A percentile compares a stretch with the other conserved stretches of the same genome.
These are phyloP conservation scores for Ciconia boyciana DNA, from an alignment of 2,113 vertebrate species.

Conservation along the genomic window DNA sequence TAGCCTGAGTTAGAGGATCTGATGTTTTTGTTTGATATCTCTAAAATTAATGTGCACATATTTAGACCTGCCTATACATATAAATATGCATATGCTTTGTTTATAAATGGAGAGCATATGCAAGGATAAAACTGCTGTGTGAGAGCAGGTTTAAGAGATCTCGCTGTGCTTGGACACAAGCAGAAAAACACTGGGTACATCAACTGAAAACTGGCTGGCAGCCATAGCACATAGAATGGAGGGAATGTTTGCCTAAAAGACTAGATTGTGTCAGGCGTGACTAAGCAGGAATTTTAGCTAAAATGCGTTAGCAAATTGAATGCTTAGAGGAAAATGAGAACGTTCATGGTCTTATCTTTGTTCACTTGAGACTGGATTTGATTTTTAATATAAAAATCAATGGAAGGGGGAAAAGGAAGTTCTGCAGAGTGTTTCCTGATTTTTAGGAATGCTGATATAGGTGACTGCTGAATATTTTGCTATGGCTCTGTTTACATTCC, in stretches of 20 bases:
- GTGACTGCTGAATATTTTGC: not conserved
- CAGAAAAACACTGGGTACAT: not conserved
- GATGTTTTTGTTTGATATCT: not conserved
- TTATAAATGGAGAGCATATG: not conserved
- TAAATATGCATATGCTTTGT: not conserved
- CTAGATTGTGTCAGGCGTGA: constrained; percentile 49
- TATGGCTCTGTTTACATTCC: not conserved
- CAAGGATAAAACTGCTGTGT: not conserved
- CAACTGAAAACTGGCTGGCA: constrained; percentile 7
- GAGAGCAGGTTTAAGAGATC: not conserved
- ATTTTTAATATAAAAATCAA: not conserved
- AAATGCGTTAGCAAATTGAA: constrained; percentile 12
- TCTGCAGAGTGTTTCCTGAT: not conserved
- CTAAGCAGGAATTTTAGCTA: constrained; percentile 48
- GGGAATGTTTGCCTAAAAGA: constrained; percentile 14
- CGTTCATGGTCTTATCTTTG: not conserved
- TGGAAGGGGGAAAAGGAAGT: not conserved
- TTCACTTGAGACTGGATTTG: not conserved
- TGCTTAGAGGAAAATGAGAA: constrained; percentile 5
- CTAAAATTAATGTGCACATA: not conserved
- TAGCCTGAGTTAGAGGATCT: not conserved
- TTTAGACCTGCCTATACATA: not conserved
- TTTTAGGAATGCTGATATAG: constrained; percentile 10
- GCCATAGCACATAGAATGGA: not conserved
- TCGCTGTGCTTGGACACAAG: not conserved